Evolutionary conservation across 1,140 invertebrate species (phyloP), one percentile per base, ranked within the genome.

Genomic region (Uloborus diversus): DNA sequence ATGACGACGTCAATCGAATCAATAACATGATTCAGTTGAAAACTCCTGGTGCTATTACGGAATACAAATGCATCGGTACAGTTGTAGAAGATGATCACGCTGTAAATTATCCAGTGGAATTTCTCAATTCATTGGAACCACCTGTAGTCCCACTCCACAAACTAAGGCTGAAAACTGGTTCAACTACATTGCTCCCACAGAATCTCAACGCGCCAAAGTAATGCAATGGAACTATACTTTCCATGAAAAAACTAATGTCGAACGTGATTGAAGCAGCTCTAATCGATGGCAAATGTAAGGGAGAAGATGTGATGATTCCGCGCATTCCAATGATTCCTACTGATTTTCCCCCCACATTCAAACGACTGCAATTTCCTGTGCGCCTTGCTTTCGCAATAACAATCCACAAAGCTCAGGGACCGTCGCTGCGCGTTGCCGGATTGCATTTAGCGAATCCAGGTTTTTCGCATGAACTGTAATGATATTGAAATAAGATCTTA

Each of bases 321-420:
- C 49, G 49, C 49, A 51, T 35, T 66, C 78, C 78, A n/a, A 78
- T 78, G 35, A 80, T 80, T 11, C 78, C 78, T 17, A 47, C 73
- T 3, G 33, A 35, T 53, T 65, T 42, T 81, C 25, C 76, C 37
- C 83, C 86, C 81, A 32, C 80, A 17, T 83, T 90, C 78, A 86
- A 86, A 83, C 64, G 89, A 56, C 30, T 87, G 0, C 88, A 90
- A 81, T 89, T 90, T 86, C 87, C 88, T 27, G 42, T 90, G 0
- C 82, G 86, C 73, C 65, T 88, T 3, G 82, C 84, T 2, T 90
- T 89, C 84, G 86, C 88, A 25, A 89, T 90, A 84, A 51, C 49
- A 42, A n/a, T n/a, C n/a, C n/a, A n/a, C n/a, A n/a, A n/a, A n/a
- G n/a, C n/a, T n/a, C n/a, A n/a, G n/a, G n/a, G n/a, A n/a, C n/a